A percentile compares a stretch with the other conserved stretches of the same genome.
Conservation (phyloP, 2,797 vertebrate species). For the Rhodeus uyekii region DNA sequence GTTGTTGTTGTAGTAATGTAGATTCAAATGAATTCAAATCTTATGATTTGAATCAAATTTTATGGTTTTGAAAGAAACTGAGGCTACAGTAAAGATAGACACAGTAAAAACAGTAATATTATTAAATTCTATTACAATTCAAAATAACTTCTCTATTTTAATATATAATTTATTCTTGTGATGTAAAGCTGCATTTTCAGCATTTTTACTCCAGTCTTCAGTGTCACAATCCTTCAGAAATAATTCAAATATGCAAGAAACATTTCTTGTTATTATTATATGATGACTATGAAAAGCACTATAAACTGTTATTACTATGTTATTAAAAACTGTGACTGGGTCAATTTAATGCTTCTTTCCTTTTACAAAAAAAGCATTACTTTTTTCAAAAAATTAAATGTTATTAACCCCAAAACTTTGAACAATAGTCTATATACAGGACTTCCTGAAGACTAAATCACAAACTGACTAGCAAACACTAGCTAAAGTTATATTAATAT, state of each 20-base stretch:
- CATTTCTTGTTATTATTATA: too few species aligned
- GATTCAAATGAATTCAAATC: not conserved
- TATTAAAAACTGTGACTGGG: not conserved
- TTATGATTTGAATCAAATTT: too few species aligned
- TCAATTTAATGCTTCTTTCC: not conserved
- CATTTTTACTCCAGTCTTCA: too few species aligned
- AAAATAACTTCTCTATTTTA: not conserved
- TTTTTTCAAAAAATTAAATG: not conserved
- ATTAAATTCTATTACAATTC: not conserved
- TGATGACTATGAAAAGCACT: too few species aligned
- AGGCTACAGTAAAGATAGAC: too few species aligned
- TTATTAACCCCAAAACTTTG: not conserved
- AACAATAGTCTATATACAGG: not conserved
- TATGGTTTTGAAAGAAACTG: too few species aligned
- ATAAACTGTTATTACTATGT: too few species aligned
- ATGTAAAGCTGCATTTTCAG: too few species aligned
- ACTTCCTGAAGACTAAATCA: not conserved
- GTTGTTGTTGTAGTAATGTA: not conserved
- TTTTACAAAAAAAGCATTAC: not conserved
- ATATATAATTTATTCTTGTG: too few species aligned
- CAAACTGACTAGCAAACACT: not conserved
- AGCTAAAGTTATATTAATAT: not conserved
- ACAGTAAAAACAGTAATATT: not conserved
- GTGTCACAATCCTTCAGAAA: too few species aligned
- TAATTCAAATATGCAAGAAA: too few species aligned